These are phyloP conservation scores for Okapia johnstoni DNA, from an alignment of 2,113 vertebrate genomes.

Conservation along the genomic window DNA sequence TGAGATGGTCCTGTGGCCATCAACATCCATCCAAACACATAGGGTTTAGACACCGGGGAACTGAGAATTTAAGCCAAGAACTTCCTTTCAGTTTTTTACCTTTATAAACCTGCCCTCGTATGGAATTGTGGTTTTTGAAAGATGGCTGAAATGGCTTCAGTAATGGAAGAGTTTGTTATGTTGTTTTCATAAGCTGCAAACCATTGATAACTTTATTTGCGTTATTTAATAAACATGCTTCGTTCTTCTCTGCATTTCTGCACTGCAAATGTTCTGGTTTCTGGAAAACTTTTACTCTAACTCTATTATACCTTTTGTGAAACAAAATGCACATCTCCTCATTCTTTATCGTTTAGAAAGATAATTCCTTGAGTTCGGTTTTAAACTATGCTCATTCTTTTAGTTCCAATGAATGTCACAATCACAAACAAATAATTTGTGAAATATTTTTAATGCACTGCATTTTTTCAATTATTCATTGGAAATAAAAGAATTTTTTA, in stretches of 20 bases:
- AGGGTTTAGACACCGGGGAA: background rate
- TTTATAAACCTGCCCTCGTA: background rate
- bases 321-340: background rate
- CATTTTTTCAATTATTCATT: background rate
- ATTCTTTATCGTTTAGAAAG: background rate
- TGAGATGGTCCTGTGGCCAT: fast-evolving
- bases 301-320: background rate
- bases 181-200: constrained; percentile 3
- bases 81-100: background rate
- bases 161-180: background rate
- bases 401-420: background rate
- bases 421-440: background rate
- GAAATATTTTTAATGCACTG: background rate
- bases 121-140: background rate
- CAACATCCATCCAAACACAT: fast-evolving
- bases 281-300: background rate
- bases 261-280: background rate
- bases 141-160: background rate
- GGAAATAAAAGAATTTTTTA: background rate
- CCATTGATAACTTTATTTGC: background rate
- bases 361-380: background rate
- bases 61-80: background rate
- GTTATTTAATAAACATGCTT: background rate
- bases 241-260: background rate
- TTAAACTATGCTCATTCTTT: background rate